phyloP scores from a whole-genome alignment of 2,797 vertebrate genomes.

The Oceanodroma leucorhoa region DNA sequence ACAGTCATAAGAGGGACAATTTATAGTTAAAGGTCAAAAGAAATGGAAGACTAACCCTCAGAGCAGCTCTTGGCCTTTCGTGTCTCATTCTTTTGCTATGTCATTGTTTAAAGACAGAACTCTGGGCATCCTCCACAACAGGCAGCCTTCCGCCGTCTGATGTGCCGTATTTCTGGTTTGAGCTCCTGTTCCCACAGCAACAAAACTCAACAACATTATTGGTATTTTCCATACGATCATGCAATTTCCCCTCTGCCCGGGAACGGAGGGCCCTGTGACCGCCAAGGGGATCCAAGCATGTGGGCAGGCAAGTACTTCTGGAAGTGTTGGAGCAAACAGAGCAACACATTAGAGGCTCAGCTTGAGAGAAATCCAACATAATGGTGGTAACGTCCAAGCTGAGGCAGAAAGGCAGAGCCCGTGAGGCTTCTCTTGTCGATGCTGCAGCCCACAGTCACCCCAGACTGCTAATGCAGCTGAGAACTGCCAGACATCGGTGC shows the following conservation, averaged over 20 bases:
- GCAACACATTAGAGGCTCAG: background rate
- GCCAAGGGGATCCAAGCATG: background rate
- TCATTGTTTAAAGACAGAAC: slow-evolving; percentile 32
- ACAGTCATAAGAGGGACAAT: slow-evolving; percentile 1
- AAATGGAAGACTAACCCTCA: background rate
- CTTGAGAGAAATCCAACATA: background rate
- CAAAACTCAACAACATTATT: slow-evolving; percentile 31
- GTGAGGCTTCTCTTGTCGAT: background rate
- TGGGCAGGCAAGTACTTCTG: background rate
- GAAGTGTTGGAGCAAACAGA: background rate
- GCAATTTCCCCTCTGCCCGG: slow-evolving; percentile 10
- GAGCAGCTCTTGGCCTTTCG: background rate
- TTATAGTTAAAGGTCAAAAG: slow-evolving; percentile 55
- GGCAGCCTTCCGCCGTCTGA: background rate
- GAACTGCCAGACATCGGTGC: background rate
- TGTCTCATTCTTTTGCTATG: slow-evolving; percentile 13
- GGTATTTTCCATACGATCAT: slow-evolving; percentile 47
- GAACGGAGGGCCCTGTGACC: background rate
- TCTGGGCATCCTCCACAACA: background rate
- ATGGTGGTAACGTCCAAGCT: background rate
- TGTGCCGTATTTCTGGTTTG: background rate
- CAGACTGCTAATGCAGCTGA: background rate
- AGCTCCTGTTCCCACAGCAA: slow-evolving; percentile 27
- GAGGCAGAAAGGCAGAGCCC: background rate
- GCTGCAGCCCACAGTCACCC: background rate